A percentile compares a stretch with the other conserved stretches of the same genome.
Evolutionary conservation across 2,113 vertebrate genomes (phyloP).

Genomic region (Scartelaos histophorus): DNA sequence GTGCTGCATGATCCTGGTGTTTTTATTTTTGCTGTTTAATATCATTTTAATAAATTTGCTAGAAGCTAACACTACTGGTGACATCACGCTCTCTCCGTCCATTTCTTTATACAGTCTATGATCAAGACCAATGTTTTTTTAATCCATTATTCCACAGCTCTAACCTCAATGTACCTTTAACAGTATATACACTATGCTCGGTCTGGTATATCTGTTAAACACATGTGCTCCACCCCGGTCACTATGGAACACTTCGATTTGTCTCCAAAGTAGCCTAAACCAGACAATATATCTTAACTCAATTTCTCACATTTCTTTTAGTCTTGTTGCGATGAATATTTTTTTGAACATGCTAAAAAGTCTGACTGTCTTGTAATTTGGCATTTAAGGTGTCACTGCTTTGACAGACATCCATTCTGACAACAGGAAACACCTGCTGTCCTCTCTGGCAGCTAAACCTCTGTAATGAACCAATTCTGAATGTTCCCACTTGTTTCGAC

Average conservation of each 20-base stretch:
- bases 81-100: no score
- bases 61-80: no score
- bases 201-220: neutral
- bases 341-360: neutral
- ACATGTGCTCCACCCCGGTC: neutral
- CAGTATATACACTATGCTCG: neutral
- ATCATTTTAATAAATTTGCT: no score
- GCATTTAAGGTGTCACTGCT: constrained; percentile 7
- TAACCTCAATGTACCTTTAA: no score
- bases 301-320: neutral
- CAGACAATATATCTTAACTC: neutral
- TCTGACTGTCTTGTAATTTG: neutral
- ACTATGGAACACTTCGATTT: neutral
- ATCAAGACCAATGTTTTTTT: neutral
- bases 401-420: constrained; percentile 4
- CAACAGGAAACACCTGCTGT: constrained; percentile 11
- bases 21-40: no score
- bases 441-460: neutral
- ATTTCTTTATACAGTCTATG: no score
- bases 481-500: neutral
- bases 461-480: constrained; percentile 8
- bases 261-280: neutral
- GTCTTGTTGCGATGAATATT: neutral
- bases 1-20: no score
- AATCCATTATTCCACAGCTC: no score